Conservation (phyloP, 1,140 invertebrate species). For the Trachymyrmex septentrionalis region DNA sequence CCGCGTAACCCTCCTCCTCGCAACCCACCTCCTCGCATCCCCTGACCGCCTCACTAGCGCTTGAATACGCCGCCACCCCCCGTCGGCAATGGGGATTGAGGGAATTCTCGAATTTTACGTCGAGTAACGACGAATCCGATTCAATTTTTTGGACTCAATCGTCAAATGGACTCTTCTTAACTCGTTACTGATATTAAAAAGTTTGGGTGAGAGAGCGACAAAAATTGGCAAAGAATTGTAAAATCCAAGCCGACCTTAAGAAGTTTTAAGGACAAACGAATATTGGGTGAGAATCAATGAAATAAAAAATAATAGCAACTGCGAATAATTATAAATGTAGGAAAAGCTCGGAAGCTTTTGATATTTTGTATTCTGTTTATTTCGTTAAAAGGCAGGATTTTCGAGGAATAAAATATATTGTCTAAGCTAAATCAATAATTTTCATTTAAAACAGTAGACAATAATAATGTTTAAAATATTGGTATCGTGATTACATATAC, state of each 20-base stretch:
- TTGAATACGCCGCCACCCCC: conserved; percentile 24
- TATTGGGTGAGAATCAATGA: neutral
- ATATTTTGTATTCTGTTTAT: neutral
- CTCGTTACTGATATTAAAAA: neutral
- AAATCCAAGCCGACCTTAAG: neutral
- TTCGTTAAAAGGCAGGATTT: neutral
- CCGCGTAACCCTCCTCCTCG: conserved; percentile 24
- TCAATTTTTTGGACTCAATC: conserved; percentile 23
- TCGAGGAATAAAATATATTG: neutral
- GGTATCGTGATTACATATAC: neutral
- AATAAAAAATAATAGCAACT: neutral
- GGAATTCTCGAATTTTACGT: conserved; percentile 50
- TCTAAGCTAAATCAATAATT: neutral
- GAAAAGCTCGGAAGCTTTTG: conserved; percentile 6
- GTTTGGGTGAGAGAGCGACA: too few species aligned
- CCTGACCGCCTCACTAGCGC: conserved; percentile 44
- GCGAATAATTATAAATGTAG: neutral
- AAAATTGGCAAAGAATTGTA: neutral
- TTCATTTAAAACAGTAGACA: neutral
- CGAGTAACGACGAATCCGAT: neutral
- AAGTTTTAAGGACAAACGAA: neutral
- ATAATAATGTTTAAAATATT: conserved; percentile 12
- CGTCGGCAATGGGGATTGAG: conserved; percentile 26
- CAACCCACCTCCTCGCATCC: conserved; percentile 40
- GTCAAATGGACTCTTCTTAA: neutral